Evolutionary conservation across 1,140 invertebrate genomes (phyloP), one percentile per base, ranked within the genome.

Genomic region (Trypoxylus dichotomus): DNA sequence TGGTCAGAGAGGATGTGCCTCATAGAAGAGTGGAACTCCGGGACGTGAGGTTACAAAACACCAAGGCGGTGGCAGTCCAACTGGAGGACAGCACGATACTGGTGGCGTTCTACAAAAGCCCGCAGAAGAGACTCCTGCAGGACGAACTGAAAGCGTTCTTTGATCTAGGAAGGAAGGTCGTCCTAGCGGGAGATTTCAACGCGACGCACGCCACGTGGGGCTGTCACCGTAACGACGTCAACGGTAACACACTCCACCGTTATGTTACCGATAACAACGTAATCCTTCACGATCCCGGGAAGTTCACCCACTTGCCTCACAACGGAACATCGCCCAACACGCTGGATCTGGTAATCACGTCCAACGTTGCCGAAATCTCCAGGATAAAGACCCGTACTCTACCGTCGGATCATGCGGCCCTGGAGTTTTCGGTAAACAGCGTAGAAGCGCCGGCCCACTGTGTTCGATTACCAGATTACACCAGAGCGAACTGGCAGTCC

Each of bases 131-230:
- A 7, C 47, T 76, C 5, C 3, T 10, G 7, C 21, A n/a, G 10
- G 11, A 7, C 2, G 75, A 68, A 10, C 75, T 76, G 3, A 13
- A 60, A 21, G 47, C 41, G 11, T 42, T 77, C 5, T 32, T 77
- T 7, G 27, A 1, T 1, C 24, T 21, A n/a, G 54, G 72, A 10
- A 32, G 1, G 8, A 27, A 73, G 7, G 47, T 68, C 1, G 25
- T 77, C 1, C 5, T 74, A 1, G 76, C 71, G 47, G 76, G 71
- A 1, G 76, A 77, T 21, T 75, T 77, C 13, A 77, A 77, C 42
- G 63, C 68, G 71, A 77, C 21, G 43, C 68, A 77, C 41, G 7
- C 71, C 6, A 32, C 21, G 25, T 77, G 68, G 76, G 68, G 68
- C 11, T 21, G 68, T 11, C 25, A 37, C 1, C 27, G 37, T 13